phyloP scores from a whole-genome alignment of 92 coral and sea anemone species.

The Actinostola sp. region DNA sequence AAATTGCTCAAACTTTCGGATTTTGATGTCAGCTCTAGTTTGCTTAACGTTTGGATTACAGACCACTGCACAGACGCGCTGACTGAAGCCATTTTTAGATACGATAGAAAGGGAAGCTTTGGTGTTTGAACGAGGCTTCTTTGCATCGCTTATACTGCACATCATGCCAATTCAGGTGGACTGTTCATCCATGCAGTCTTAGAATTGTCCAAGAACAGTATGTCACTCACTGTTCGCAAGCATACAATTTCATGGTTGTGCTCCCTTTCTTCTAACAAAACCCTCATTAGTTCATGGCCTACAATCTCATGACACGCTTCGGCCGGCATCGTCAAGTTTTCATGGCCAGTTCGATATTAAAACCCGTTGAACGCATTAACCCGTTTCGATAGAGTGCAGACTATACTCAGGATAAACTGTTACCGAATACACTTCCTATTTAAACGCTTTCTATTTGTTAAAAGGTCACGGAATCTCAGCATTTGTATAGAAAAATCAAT shows the following conservation, averaged over 20 bases:
- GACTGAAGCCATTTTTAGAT: slow-evolving; percentile 1
- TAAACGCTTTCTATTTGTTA: slow-evolving; percentile 19
- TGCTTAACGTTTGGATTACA: slow-evolving; percentile 18
- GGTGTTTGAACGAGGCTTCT: background rate
- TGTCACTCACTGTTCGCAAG: slow-evolving; percentile 31
- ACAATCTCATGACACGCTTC: slow-evolving; percentile 21
- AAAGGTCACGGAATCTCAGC: slow-evolving; percentile 24
- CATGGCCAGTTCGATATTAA: slow-evolving; percentile 23
- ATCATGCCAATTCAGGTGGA: slow-evolving; percentile 10
- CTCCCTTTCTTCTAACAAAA: slow-evolving; percentile 42
- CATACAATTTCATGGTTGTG: slow-evolving; percentile 43
- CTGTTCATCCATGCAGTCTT: slow-evolving; percentile 21
- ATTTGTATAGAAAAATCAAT: slow-evolving; percentile 15
- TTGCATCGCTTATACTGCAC: background rate
- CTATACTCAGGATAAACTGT: slow-evolving; percentile 8
- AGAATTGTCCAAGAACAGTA: slow-evolving; percentile 9
- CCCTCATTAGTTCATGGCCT: slow-evolving; percentile 30
- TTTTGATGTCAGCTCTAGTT: slow-evolving; percentile 21
- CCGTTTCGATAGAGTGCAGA: slow-evolving; percentile 10
- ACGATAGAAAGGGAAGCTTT: background rate
- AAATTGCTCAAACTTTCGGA: slow-evolving; percentile 4
- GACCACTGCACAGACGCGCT: slow-evolving; percentile 17
- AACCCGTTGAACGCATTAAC: background rate
- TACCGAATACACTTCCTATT: slow-evolving; percentile 24
- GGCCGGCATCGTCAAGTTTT: slow-evolving; percentile 21